Base-by-base conservation (phyloP, 2,797 vertebrate genomes). In the Glyptemys insculpta region DNA sequence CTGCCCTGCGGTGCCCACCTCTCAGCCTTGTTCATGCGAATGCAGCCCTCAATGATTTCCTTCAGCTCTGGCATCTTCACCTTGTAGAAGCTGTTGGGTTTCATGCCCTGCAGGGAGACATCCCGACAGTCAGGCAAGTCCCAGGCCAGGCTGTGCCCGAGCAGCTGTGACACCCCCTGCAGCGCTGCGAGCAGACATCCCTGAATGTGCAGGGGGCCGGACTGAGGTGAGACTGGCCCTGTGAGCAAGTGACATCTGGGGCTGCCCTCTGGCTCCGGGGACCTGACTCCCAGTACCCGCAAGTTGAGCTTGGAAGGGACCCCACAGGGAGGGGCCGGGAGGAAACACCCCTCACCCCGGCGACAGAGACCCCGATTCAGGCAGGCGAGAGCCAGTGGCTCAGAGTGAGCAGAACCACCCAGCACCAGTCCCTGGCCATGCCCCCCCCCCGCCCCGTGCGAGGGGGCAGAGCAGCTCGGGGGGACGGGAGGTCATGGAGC, bases 31-130 rank as follows among this genome's bases (percentile, higher is more conserved):
- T 99, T 98, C 96, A 99, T 99, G 50, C 99, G 99, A 92, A 99
- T 99, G 97, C 99, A 99, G 96, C 99, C 99, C 96, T 99, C 99
- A 2, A 99, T 99, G 97, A 99, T 99, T 98, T 99, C 99, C 98
- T 99, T 99, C 93, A 99, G 98, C 94, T 99, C 99, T 0, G 99
- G 99, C 89, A 99, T 99, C 98, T 99, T 99, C 96, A 99, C 99
- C 97, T 99, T 99, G 98, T 99, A 99, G 98, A 99, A 99, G 96
- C 99, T 99, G 98, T 99, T 99, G 2, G 99, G 99, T 97, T 99
- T 99, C 79, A 99, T 99, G 74, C 99, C 99, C 99, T 99, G 97
- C 27, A 93, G 83, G 97, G 54, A 91, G 89, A 84, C 53, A 16
- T 37, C 79, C 37, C 44, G 53, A 91, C 79, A 80, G 57, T 57